Conservation (phyloP, 2,797 vertebrate genomes). For the Epinephelus awoara region DNA sequence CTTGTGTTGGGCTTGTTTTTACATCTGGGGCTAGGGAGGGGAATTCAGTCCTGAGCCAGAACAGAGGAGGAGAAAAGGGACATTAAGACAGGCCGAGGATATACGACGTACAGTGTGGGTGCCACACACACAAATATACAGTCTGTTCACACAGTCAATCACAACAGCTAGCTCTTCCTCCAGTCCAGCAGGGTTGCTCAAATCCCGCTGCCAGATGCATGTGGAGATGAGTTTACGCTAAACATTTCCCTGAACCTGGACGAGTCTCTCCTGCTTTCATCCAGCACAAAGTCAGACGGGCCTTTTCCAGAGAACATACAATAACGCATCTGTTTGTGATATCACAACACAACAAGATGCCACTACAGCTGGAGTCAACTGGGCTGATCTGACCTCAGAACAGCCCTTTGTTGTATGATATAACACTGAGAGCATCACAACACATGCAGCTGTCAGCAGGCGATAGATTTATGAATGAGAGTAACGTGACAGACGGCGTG, state of each 20-base stretch:
- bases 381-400: constrained; percentile 16
- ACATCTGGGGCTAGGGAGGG: constrained; percentile 54
- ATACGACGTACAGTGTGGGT: constrained; percentile 23
- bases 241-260: constrained; percentile 45
- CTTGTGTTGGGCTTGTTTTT: constrained; percentile 60
- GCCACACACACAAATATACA: constrained; percentile 26
- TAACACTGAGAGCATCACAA: not conserved
- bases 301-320: constrained; percentile 19
- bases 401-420: not conserved
- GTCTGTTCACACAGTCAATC: constrained; percentile 51
- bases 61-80: constrained; percentile 32
- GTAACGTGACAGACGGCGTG: too few relatives aligned
- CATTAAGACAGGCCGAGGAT: constrained; percentile 38
- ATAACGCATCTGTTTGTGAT: constrained; percentile 58
- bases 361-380: constrained; percentile 37
- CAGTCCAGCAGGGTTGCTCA: constrained; percentile 22
- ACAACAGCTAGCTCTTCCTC: constrained; percentile 35
- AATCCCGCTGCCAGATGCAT: constrained; percentile 30
- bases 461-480: too few relatives aligned
- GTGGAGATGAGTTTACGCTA: constrained; percentile 45
- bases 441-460: too few relatives aligned
- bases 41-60: constrained; percentile 36
- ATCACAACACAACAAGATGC: constrained; percentile 55
- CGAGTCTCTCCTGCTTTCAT: constrained; percentile 33
- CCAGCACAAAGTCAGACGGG: constrained; percentile 34